Base-by-base conservation (phyloP, 2,888 invertebrate genomes). In the Polyommatus iphigenia region DNA sequence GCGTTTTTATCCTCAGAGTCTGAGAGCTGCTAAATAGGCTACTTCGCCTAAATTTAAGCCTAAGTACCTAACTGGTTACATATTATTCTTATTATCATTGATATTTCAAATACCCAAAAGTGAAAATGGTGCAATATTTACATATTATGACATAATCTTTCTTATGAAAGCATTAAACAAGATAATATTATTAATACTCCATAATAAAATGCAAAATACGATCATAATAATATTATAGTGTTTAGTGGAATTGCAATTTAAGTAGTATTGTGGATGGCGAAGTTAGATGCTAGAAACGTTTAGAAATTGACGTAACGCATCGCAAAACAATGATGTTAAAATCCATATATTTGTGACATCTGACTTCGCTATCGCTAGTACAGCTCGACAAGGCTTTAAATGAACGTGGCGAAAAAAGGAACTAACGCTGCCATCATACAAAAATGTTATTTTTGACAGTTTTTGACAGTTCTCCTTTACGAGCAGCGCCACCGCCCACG, bases 21-120 rank as follows among this genome's bases (percentile, higher is more conserved):
- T 36, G 72, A 72, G 72, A n/a, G 41, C 8, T 41, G 41, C 72
- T 46, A 41, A 62, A 29, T 67, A 67, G 67, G 67, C 67, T 29
- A 18, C 29, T 15, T 67, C 29, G 67, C 29, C 67, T 67, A 67
- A 29, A 67, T 67, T 67, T 67, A 67, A 67, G 6, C 15, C 29
- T 67, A 67, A 67, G 29, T 67, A n/a, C n/a, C n/a, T n/a, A 67
- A 67, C 67, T 67, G 67, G 67, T 67, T 67, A 67, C 29, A 67
- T 13, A 29, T 62, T 24, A 67, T 32, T 32, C 67, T 67, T 67
- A 67, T 67, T 29, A 3, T 67, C 6, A 15, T 29, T 67, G 29
- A 67, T 29, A 24, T 67, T 67, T 67, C 29, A 29, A 67, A 67
- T 29, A 15, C 7, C 29, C 15, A 13, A 67, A 6, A 5, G 29